These are phyloP conservation scores for Himalopsyche japonica DNA, from an alignment of 2,888 invertebrate species.

Conservation along the genomic window DNA sequence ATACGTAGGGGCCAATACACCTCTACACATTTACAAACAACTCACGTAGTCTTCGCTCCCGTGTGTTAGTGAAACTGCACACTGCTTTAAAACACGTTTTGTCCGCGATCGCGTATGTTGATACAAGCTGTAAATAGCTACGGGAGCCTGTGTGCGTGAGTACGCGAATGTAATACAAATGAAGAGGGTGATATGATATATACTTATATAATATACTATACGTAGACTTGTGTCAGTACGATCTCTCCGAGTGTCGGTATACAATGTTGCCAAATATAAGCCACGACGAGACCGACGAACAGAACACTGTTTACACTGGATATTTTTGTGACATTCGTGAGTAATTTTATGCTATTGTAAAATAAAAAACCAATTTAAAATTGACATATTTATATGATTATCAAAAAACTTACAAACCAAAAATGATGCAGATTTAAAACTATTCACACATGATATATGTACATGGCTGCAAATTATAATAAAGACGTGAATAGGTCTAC, in stretches of 20 bases:
- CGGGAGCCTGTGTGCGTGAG: not conserved
- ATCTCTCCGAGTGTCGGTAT: not conserved
- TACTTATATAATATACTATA: not conserved
- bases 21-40: conserved; percentile 27
- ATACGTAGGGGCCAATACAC: not conserved
- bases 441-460: too few species aligned
- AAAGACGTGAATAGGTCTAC: too few species aligned
- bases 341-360: not conserved
- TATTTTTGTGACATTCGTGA: not conserved
- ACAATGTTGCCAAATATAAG: not conserved
- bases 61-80: not conserved
- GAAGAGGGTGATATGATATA: not conserved
- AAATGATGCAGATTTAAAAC: too few species aligned
- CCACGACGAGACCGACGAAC: not conserved
- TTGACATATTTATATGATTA: not conserved
- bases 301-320: not conserved
- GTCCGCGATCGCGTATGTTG: not conserved
- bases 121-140: not conserved
- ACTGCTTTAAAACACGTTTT: not conserved
- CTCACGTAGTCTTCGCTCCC: conserved; percentile 9
- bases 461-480: too few species aligned
- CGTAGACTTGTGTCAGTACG: not conserved
- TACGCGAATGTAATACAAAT: not conserved
- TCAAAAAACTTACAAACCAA: too few species aligned
- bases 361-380: not conserved